Evolutionary conservation across 2,113 vertebrate genomes (phyloP), one percentile per base, ranked within the genome.

Genomic region (Cephalopholis sonnerati): DNA sequence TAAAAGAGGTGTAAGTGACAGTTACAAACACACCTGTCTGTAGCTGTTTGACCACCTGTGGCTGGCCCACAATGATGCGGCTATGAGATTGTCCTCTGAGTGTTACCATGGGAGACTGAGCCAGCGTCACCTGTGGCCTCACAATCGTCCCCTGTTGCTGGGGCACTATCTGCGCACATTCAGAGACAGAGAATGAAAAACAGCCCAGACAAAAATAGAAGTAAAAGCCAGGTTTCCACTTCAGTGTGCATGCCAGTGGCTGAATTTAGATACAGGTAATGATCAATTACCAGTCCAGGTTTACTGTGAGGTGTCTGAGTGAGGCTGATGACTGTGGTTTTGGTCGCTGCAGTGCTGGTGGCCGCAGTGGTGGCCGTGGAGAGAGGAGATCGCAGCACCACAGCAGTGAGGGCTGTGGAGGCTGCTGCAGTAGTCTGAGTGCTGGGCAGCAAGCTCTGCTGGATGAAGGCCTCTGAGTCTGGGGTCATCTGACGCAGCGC

Each of bases 401-500:
- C 96, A 0, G 97, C 96, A 0, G 96, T 96, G 18, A 97, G 96
- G 0, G 97, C 95, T 0, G 96, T 96, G 12, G 96, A 97, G 27
- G 96, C 65, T 22, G 87, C 24, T 0, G 87, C 72, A 27, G 87
- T 11, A 2, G 92, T 92, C 92, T 96, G 96, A 1, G 95, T 86
- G 27, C 94, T 93, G 0, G 96, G 96, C 83, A 97, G 95, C 87
- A 97, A 96, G 93, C 98, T 99, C 94, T 98, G 97, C 89, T 98
- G 97, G 90, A 99, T 98, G 93, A 99, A 99, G 93, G 97, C 96
- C 27, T 96, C 96, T 0, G 97, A 96, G 92, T 99, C 97, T 1
- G 97, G 97, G 72, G 98, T 98, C 95, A 98, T 87, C 94, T 98
- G 97, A 87, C 97, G 96, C 95, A 99, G 96, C 63, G 97, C 97